A percentile compares a stretch with the other conserved stretches of the same genome.
phyloP scores from a whole-genome alignment of 1,140 invertebrate genomes.

The Nebria ingens region DNA sequence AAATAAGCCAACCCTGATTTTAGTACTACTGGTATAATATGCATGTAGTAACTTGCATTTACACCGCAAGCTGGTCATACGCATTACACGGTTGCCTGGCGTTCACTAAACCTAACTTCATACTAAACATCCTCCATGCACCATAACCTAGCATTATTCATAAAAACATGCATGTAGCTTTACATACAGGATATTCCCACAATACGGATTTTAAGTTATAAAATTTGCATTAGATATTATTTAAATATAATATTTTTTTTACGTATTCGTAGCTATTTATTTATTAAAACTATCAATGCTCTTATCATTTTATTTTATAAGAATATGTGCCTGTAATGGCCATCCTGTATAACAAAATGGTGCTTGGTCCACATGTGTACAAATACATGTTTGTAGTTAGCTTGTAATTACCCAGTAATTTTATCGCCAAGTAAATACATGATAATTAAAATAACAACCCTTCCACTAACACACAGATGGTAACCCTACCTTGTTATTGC shows the following conservation, averaged over 20 bases:
- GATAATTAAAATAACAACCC: slow-evolving; percentile 4
- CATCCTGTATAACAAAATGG: not conserved
- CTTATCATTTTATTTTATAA: not conserved
- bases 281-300: not conserved
- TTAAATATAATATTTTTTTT: not conserved
- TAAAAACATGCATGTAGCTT: not conserved
- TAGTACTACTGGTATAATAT: no score
- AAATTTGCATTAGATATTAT: not conserved
- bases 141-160: not conserved
- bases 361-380: not conserved
- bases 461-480: not conserved
- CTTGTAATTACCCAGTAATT: slow-evolving; percentile 5
- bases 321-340: not conserved
- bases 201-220: not conserved
- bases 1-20: no score
- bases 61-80: not conserved
- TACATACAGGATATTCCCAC: not conserved
- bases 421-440: slow-evolving; percentile 7
- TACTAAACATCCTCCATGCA: not conserved
- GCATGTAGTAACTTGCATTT: not conserved
- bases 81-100: not conserved
- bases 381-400: not conserved
- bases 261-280: not conserved
- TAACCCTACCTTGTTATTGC: not conserved
- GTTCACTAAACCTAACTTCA: not conserved